Base-by-base conservation (phyloP, 2,888 invertebrate genomes). In the Listrodromus nycthemerus region DNA sequence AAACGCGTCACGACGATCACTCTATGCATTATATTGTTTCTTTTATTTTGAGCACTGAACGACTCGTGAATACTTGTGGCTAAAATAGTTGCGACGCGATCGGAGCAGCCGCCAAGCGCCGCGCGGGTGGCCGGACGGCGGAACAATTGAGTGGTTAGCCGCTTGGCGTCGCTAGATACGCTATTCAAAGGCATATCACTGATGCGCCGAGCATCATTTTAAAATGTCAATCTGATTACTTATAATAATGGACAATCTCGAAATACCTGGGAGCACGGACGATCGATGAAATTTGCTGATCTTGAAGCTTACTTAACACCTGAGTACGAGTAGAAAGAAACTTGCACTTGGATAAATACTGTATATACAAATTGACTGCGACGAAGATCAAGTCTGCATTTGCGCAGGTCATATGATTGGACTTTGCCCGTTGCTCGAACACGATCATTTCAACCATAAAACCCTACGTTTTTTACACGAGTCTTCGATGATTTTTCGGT, bases 351-450 rank as follows among this genome's bases (percentile, higher is more conserved):
- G 2, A 45, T 16, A 4, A 45, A 45, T 45, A 4, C 41, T 4
- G 10, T 16, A 45, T 45, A 13, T 4, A 16, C 16, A 45, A 61
- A 16, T 30, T 30, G 27, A 61, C 27, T 7, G 16, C 30, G 6
- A n/a, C n/a, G 30, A 67, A 52, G 76, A 58, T 55, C 66, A 21
- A 27, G 41, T 30, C 30, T 30, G 16, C 30, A 61, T 41, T 58
- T 30, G 19, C 0, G 6, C 65, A 75, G 76, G 77, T 70, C 77
- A 50, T 33, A 24, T 13, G n/a, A n/a, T 52, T 61, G 81, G 55
- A 75, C 81, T 81, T 81, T 81, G 81, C 2, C 37, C 63, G 70
- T 81, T 63, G 41, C 2, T 16, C 45, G 45, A 81, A 76, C 48
- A 21, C 30, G 52, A 70, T 76, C 27, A 70, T 65, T 65, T 10